A percentile compares a stretch with the other conserved stretches of the same genome.
Evolutionary conservation across 2,113 vertebrate genomes (phyloP).

Genomic region (Hassar affinis): DNA sequence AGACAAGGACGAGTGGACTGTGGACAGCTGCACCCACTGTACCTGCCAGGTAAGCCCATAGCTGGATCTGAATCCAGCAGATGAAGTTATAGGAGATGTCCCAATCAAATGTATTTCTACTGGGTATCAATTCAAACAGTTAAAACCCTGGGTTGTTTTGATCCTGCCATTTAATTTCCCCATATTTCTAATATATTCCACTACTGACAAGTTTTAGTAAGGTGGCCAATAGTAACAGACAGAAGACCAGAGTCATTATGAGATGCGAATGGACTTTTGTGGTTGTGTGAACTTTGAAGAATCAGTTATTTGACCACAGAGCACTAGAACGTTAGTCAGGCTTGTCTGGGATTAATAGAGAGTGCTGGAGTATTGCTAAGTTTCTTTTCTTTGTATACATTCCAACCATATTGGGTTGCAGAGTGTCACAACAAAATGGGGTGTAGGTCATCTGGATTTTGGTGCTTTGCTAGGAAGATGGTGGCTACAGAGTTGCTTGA

Average conservation of each 20-base stretch:
- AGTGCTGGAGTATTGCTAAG: background rate
- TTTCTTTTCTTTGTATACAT: background rate
- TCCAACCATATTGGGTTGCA: background rate
- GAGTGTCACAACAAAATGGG: background rate
- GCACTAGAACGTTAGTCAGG: background rate
- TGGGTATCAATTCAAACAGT: background rate
- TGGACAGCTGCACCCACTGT: slow-evolving; percentile 93
- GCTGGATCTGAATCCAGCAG: background rate
- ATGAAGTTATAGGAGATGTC: background rate
- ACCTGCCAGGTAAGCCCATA: slow-evolving; percentile 85
- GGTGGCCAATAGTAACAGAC: background rate
- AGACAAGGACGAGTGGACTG: slow-evolving; percentile 89
- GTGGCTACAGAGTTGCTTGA: no score
- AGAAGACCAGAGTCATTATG: background rate
- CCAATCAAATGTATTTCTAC: background rate
- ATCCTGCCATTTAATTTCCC: background rate
- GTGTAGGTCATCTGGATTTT: background rate
- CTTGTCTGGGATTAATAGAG: background rate
- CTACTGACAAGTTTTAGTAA: background rate
- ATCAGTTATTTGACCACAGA: background rate
- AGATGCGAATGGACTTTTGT: background rate
- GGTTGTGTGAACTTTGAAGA: background rate
- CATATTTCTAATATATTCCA: background rate
- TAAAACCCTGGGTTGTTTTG: background rate
- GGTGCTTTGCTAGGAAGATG: no score